Conservation (phyloP, 1,140 invertebrate genomes). For the Pemphigus obesinymphae region DNA sequence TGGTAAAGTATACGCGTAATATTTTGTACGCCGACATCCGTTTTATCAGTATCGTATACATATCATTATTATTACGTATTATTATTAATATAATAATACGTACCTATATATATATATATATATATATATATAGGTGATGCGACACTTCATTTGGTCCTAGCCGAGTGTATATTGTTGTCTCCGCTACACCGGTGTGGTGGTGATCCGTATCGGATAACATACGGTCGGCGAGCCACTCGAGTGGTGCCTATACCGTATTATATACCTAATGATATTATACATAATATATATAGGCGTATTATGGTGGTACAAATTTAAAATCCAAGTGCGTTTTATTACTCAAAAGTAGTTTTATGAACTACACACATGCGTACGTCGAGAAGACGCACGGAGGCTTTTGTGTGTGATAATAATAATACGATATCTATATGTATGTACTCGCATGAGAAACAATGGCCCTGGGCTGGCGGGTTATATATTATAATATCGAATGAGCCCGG, state of each 20-base stretch:
- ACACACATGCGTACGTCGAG: not conserved
- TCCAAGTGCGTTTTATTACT: constrained; percentile 28
- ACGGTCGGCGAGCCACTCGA: constrained; percentile 9
- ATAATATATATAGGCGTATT: not conserved
- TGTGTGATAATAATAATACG: not conserved
- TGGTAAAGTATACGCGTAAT: not conserved
- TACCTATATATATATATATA: no score
- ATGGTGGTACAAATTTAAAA: not conserved
- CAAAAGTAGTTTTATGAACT: constrained; percentile 19
- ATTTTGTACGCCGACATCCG: not conserved
- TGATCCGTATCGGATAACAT: constrained; percentile 37
- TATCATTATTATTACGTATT: no score
- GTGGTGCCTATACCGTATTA: not conserved
- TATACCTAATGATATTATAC: not conserved
- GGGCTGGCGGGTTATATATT: not conserved
- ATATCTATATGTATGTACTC: not conserved
- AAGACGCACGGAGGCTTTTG: not conserved
- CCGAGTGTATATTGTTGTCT: constrained; percentile 19
- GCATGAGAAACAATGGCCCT: not conserved
- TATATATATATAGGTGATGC: no score
- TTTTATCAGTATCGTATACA: not conserved
- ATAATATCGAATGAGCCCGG: constrained; percentile 22
- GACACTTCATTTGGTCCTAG: constrained; percentile 18
- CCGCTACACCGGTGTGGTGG: not conserved
- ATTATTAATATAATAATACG: constrained; percentile 10